Base-by-base conservation (phyloP, 1,140 invertebrate species). In the Monochamus saltuarius region DNA sequence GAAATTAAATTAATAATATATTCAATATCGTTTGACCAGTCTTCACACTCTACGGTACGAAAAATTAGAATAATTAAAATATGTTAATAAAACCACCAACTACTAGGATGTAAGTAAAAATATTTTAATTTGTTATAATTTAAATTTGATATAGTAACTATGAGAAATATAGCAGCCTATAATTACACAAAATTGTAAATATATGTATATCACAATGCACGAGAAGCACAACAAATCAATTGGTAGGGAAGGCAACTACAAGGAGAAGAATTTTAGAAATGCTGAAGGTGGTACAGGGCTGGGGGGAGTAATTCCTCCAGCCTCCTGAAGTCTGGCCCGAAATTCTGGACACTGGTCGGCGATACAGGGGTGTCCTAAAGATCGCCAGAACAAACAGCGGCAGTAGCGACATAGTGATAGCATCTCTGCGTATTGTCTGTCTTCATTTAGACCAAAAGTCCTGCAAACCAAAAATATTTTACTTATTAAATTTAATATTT, bases 311-410 rank as follows among this genome's bases (percentile, higher is more conserved):
- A 86, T 81, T 36, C 88, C 89, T 52, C 89, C 89, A 3, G 90
- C 89, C 71, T 90, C 85, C 71, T 88, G 85, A 38, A 91, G 75
- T 43, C 90, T 86, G 65, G 89, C 88, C 64, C 87, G 84, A 77
- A 88, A 92, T 67, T 90, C 87, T 0, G 88, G 89, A 74, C 89
- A 88, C 71, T 88, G 87, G 73, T 92, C 89, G 3, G 89, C 89
- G 62, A 94, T 90, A 74, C 92, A 95, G 0, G 92, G 92, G 77
- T 95, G 93, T 0, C 93, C 93, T 43, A 91, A 83, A 1, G 90
- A 92, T 67, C 95, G 88, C 97, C 97, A 99, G 76, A 98, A 98
- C 36, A 99, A 84, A 75, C 94, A 96, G 69, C 95, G 89, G 78
- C 97, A 99, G 75, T 95, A 92, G 60, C 91, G 87, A 77, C 97